Conservation (phyloP, 2,888 invertebrate species). For the Athalia circularis region DNA sequence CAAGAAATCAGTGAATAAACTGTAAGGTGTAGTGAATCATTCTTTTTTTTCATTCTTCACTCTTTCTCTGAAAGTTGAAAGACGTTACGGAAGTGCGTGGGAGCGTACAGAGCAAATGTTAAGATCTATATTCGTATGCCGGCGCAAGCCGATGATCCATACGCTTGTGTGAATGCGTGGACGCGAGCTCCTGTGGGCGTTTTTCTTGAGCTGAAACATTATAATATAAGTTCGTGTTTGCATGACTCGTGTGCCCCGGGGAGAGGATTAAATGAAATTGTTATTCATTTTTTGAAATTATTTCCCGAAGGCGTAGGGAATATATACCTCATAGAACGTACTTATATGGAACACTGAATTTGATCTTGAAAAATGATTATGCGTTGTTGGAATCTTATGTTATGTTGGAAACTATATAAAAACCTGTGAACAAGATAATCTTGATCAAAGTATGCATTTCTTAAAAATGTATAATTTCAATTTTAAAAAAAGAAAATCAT, state of each 20-base stretch:
- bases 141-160: constrained; percentile 23
- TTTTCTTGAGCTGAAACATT: constrained; percentile 30
- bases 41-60: not conserved
- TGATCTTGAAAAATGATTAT: too few relatives aligned
- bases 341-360: too few relatives aligned
- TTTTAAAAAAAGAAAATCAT: too few relatives aligned
- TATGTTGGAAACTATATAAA: too few relatives aligned
- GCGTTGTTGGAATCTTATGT: too few relatives aligned
- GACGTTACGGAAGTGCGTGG: constrained; percentile 23
- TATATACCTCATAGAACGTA: not conserved
- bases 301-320: constrained; percentile 20
- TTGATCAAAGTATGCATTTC: too few relatives aligned
- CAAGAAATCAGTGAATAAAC: constrained; percentile 8
- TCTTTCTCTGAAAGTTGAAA: constrained; percentile 5
- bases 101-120: constrained; percentile 29
- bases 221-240: constrained; percentile 36
- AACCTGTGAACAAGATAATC: too few relatives aligned
- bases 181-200: constrained; percentile 32
- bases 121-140: constrained; percentile 36
- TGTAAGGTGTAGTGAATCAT: not conserved
- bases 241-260: constrained; percentile 30
- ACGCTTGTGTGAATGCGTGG: constrained; percentile 16
- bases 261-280: constrained; percentile 38
- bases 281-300: constrained; percentile 9
- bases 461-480: too few relatives aligned